Evolutionary conservation across 2,888 invertebrate species (phyloP), one percentile per base, ranked within the genome.

Genomic region (Lordiphosa andalusiaca): DNA sequence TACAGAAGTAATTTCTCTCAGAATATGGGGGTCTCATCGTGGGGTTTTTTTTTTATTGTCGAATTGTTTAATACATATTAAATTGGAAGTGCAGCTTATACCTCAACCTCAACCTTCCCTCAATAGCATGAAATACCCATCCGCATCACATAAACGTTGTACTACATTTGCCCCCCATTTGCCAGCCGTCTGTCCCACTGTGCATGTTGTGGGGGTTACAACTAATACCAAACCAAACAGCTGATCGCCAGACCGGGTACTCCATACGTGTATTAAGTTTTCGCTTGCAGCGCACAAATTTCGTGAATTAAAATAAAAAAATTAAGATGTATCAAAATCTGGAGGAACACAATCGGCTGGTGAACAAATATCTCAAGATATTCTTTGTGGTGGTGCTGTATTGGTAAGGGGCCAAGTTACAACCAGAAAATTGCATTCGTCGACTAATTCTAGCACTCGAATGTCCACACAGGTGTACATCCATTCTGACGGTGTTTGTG

Each of bases 401-500:
- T 87, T 96, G 95, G 96, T 95, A 90, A 91, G 91, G 35, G 9
- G 30, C 30, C 1, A 30, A 30, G 30, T 9, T 30, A 3, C 30
- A 3, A 7, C 3, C 30, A 0, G 5, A 6, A 33, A 33, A 9
- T 9, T 25, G 16, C 25, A 21, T 12, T 36, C 10, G 12, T 30
- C n/a, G 23, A 10, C 19, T 6, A 25, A 21, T 0, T 6, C 2
- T 25, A n/a, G n/a, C n/a, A n/a, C n/a, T n/a, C n/a, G n/a, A n/a
- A n/a, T n/a, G 25, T 46, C 37, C 49, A 19, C 21, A 37, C 67
- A 96, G 98, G 98, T 86, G 94, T 52, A 93, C 98, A 16, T 98
- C 98, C 13, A 98, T 98, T 85, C 91, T 95, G 4, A 96, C 98
- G 86, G 98, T 98, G 35, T 98, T 98, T 90, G 94, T 98, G 12